A percentile compares a stretch with the other conserved stretches of the same genome.
Conservation (phyloP, 2,797 vertebrate genomes). For the Argyrosomus regius region DNA sequence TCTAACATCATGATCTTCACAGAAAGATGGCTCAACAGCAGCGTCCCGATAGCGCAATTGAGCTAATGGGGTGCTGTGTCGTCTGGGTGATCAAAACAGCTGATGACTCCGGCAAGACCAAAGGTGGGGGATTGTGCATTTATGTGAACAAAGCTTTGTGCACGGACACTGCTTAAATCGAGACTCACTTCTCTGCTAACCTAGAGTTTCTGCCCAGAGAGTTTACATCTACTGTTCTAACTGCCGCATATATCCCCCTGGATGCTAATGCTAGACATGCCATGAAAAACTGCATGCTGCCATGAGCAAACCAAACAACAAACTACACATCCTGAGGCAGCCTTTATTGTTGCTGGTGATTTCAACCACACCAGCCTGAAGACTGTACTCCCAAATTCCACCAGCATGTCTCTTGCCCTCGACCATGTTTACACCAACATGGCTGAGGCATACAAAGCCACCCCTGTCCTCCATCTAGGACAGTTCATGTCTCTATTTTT, state of each 20-base stretch:
- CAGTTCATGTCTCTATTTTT: too few relatives aligned
- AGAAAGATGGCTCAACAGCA: neutral
- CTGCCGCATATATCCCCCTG: neutral
- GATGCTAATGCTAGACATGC: neutral
- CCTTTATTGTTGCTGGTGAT: too few relatives aligned
- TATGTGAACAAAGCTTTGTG: slow-evolving; percentile 8
- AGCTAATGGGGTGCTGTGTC: neutral
- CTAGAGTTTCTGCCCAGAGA: neutral
- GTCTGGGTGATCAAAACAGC: slow-evolving; percentile 1
- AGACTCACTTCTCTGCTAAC: neutral
- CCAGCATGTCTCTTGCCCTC: too few relatives aligned
- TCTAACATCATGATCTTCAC: neutral
- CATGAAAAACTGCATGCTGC: slow-evolving; percentile 9
- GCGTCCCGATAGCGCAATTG: neutral
- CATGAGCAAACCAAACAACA: slow-evolving; percentile 6
- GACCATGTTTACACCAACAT: too few relatives aligned
- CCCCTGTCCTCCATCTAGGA: too few relatives aligned
- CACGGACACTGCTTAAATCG: neutral
- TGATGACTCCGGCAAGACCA: slow-evolving; percentile 21
- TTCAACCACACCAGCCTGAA: too few relatives aligned
- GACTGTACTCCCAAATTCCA: too few relatives aligned
- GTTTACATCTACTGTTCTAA: neutral
- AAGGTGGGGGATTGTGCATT: slow-evolving; percentile 8
- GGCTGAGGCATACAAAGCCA: too few relatives aligned
- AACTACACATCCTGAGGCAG: too few relatives aligned